Conservation (phyloP, 2,113 vertebrate species). For the Rhinogobius similis region DNA sequence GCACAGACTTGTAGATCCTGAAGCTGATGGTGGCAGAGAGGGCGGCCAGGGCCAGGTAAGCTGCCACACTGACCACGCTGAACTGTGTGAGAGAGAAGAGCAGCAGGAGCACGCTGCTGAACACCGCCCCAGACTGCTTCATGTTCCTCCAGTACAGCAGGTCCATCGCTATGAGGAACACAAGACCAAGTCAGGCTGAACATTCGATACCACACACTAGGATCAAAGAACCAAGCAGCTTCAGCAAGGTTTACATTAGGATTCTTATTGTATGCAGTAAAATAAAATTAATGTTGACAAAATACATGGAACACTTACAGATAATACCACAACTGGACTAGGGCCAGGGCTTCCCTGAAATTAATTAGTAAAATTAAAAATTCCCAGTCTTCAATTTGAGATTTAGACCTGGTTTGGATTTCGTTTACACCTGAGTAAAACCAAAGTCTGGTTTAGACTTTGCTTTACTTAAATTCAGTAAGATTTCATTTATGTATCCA, state of each 20-base stretch:
- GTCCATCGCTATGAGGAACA: constrained; percentile 84
- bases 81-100: constrained; percentile 99
- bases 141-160: constrained; percentile 97
- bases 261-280: background rate
- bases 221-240: constrained; percentile 68
- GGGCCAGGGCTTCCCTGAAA: too few relatives aligned
- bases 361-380: too few relatives aligned
- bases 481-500: too few relatives aligned
- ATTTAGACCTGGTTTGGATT: too few relatives aligned
- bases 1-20: constrained; percentile 98
- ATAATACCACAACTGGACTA: too few relatives aligned
- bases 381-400: too few relatives aligned
- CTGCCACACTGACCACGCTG: constrained; percentile 95
- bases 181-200: background rate
- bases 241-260: constrained; percentile 41
- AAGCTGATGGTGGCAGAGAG: constrained; percentile 98
- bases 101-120: constrained; percentile 91
- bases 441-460: too few relatives aligned
- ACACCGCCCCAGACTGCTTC: constrained; percentile 93
- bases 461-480: too few relatives aligned
- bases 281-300: too few relatives aligned
- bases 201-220: constrained; percentile 52
- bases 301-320: too few relatives aligned
- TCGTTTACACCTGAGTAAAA: too few relatives aligned
- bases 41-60: constrained; percentile 93